Percentiles rank a stretch among this genome's conserved stretches.
phyloP scores from a whole-genome alignment of 1,140 invertebrate species.

The Caenorhabditis elegans region WBcel235 BX284603.4:8381001-8381500 shows the following conservation, averaged over 20 bases:
- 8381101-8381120: neutral
- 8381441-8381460: too few species aligned
- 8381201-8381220: constrained; percentile 73
- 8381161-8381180: constrained; percentile 93
- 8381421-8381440: too few species aligned
- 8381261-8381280: constrained; percentile 67
- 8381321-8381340: constrained; percentile 97
- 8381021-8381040: neutral
- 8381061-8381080: neutral
- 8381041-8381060: neutral
- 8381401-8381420: neutral
- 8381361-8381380: constrained; percentile 94
- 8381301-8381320: constrained; percentile 99
- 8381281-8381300: constrained; percentile 80
- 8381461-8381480: too few species aligned
- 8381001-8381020: neutral
- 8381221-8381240: constrained; percentile 35
- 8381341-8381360: constrained; percentile 87
- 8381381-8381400: too few species aligned
- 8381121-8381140: constrained; percentile 76
- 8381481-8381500: neutral
- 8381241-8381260: neutral
- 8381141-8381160: constrained; percentile 96
- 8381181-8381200: constrained; percentile 99
- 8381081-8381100: neutral